Conservation (phyloP, 2,888 invertebrate genomes). For the Himalopsyche anomala region DNA sequence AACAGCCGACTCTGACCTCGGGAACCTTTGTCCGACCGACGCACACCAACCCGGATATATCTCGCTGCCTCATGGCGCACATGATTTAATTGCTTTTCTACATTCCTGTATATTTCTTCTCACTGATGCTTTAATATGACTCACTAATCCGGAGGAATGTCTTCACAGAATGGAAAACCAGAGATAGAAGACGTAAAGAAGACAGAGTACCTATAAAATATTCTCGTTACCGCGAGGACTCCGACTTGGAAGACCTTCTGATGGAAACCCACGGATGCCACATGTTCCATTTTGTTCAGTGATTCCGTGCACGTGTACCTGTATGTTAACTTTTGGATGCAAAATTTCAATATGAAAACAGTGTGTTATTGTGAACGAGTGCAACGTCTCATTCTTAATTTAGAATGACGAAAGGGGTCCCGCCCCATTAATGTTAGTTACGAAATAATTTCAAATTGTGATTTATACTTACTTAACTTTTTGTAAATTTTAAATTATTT, state of each 20-base stretch:
- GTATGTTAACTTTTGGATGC: conserved; percentile 34
- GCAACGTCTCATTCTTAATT: conserved; percentile 8
- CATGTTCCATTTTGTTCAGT: conserved; percentile 77
- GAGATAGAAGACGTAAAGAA: conserved; percentile 74
- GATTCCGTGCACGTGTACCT: conserved; percentile 55
- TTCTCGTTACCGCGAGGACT: conserved; percentile 68
- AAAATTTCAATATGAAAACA: conserved; percentile 1
- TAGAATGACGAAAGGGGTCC: background rate
- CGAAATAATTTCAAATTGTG: conserved; percentile 17
- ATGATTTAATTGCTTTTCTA: conserved; percentile 74
- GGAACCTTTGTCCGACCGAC: conserved; percentile 74
- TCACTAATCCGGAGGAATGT: conserved; percentile 67
- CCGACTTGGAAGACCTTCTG: conserved; percentile 77
- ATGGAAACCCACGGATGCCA: conserved; percentile 81
- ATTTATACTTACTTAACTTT: conserved; percentile 45
- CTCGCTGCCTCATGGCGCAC: conserved; percentile 81
- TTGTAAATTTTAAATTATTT: conserved; percentile 32
- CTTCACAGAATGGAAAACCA: conserved; percentile 72
- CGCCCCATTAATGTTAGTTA: background rate
- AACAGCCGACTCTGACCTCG: conserved; percentile 70
- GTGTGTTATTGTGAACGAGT: background rate
- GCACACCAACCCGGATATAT: conserved; percentile 80
- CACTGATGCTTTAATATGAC: conserved; percentile 71
- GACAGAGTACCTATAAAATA: background rate
- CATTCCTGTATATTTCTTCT: conserved; percentile 68